phyloP scores from a whole-genome alignment of 1,140 invertebrate species.

The Drosophila lowei region DNA sequence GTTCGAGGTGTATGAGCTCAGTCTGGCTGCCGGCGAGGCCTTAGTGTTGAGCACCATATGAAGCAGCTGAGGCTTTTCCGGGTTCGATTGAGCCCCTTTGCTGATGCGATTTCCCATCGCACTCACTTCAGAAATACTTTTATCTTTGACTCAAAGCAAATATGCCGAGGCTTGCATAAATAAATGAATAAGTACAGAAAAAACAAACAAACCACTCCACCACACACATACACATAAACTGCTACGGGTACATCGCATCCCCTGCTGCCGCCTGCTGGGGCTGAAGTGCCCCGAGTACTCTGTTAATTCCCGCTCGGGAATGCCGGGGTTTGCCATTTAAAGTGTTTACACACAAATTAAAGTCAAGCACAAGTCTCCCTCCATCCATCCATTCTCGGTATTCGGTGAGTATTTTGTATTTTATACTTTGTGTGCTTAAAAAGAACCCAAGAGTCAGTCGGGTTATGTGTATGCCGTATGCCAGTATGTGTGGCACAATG shows the following conservation, averaged over 20 bases:
- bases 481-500: slow-evolving; percentile 60
- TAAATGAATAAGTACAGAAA: slow-evolving; percentile 67
- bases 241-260: background rate
- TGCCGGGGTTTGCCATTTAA: slow-evolving; percentile 50
- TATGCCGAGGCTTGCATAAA: slow-evolving; percentile 65
- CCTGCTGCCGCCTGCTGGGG: background rate
- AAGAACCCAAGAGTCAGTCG: slow-evolving; percentile 16
- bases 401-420: slow-evolving; percentile 34
- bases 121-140: slow-evolving; percentile 33
- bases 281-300: slow-evolving; percentile 45
- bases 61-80: slow-evolving; percentile 18
- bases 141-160: slow-evolving; percentile 60
- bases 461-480: too few relatives aligned
- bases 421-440: slow-evolving; percentile 30
- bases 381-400: background rate
- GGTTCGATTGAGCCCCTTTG: slow-evolving; percentile 16
- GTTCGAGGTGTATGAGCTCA: slow-evolving; percentile 37
- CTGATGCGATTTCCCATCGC: slow-evolving; percentile 39
- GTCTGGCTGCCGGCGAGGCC: slow-evolving; percentile 57
- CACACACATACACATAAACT: slow-evolving; percentile 14
- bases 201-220: slow-evolving; percentile 67
- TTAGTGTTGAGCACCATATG: slow-evolving; percentile 42
- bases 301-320: slow-evolving; percentile 38
- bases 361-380: slow-evolving; percentile 59
- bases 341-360: slow-evolving; percentile 80